Evolutionary conservation across 2,797 vertebrate species (phyloP).

Genomic region (Botia almorhae): DNA sequence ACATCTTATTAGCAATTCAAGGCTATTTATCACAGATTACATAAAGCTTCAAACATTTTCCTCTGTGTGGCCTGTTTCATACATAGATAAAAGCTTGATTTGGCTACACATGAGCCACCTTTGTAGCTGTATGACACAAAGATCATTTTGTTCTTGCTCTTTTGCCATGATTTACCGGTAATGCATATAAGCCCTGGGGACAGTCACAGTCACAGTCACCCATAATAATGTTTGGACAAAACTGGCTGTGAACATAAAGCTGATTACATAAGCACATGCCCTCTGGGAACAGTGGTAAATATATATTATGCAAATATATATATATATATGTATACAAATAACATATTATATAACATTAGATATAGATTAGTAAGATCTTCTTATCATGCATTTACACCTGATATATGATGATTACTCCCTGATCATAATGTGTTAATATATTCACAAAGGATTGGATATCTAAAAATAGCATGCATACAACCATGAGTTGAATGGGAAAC

Average conservation of each 20-base stretch:
- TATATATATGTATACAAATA: too few species aligned
- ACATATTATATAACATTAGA: too few species aligned
- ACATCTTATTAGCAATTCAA: conserved; percentile 15
- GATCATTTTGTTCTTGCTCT: conserved; percentile 50
- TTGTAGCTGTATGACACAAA: conserved; percentile 56
- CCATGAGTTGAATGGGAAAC: conserved; percentile 30
- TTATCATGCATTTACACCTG: conserved; percentile 25
- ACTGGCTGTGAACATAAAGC: conserved; percentile 26
- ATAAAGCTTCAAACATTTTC: conserved; percentile 42
- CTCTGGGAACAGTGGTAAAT: conserved; percentile 10
- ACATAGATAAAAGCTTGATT: conserved; percentile 51
- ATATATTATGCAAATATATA: too few species aligned
- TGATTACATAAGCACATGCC: conserved; percentile 12
- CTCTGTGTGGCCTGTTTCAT: conserved; percentile 9
- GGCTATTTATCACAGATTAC: conserved; percentile 55
- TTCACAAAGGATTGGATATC: conserved; percentile 34
- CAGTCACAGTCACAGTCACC: conserved; percentile 38
- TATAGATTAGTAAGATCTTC: conserved; percentile 4
- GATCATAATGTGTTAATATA: conserved; percentile 23
- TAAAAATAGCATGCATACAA: conserved; percentile 42
- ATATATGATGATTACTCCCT: conserved; percentile 24
- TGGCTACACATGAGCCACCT: conserved; percentile 61
- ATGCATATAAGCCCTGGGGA: conserved; percentile 41
- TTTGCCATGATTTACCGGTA: conserved; percentile 50
- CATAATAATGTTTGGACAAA: conserved; percentile 56